phyloP scores from a whole-genome alignment of 2,888 invertebrate genomes.

The Eupithecia dodoneata region DNA sequence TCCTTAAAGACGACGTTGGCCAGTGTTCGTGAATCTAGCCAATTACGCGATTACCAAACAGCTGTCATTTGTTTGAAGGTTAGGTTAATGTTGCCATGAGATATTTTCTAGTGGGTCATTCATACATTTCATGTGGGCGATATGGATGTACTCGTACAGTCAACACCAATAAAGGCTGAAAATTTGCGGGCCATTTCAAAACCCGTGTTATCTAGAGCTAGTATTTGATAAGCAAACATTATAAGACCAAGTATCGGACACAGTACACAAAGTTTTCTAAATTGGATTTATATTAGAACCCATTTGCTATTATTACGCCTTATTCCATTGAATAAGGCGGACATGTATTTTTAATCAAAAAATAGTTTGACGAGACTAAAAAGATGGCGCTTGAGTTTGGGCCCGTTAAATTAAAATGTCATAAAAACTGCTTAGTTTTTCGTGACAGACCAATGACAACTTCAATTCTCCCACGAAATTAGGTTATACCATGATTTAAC shows the following conservation, averaged over 20 bases:
- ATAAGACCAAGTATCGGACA: too few relatives aligned
- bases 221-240: background rate
- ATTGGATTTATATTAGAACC: background rate
- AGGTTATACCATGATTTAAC: too few relatives aligned
- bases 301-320: background rate
- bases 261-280: too few relatives aligned
- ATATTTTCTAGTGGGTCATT: background rate
- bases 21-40: conserved; percentile 21
- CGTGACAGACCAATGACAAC: too few relatives aligned
- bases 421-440: too few relatives aligned
- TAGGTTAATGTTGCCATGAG: background rate
- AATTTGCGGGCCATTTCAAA: background rate
- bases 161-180: background rate
- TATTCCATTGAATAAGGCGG: too few relatives aligned
- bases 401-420: too few relatives aligned
- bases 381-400: too few relatives aligned
- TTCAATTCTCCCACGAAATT: too few relatives aligned
- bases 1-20: background rate
- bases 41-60: conserved; percentile 21
- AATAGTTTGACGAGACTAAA: too few relatives aligned
- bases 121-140: background rate
- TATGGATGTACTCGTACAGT: background rate
- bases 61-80: conserved; percentile 30
- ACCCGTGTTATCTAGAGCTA: background rate
- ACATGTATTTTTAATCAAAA: too few relatives aligned